These are phyloP conservation scores for Arnoldichthys spilopterus DNA, from an alignment of 2,797 vertebrate genomes.

Conservation along the genomic window DNA sequence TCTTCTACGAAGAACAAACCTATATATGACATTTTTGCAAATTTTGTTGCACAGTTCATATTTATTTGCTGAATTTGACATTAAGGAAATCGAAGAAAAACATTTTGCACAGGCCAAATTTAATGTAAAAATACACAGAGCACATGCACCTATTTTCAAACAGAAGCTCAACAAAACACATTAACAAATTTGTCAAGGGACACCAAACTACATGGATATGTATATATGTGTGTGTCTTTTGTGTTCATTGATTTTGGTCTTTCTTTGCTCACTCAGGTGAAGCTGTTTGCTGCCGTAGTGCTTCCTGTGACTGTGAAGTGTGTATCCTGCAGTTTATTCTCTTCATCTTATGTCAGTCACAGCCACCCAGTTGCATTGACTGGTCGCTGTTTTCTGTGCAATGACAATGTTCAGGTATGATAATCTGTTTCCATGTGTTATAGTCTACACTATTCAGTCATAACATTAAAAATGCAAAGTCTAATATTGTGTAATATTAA, in stretches of 20 bases:
- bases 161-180: too few relatives aligned
- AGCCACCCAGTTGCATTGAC: conserved; percentile 63
- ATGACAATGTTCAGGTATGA: conserved; percentile 67
- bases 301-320: conserved; percentile 74
- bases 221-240: background rate
- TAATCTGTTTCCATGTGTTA: background rate
- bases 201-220: background rate
- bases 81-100: too few relatives aligned
- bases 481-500: too few relatives aligned
- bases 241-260: background rate
- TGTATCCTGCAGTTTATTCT: conserved; percentile 69
- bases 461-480: too few relatives aligned
- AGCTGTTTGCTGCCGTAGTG: conserved; percentile 60
- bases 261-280: conserved; percentile 68
- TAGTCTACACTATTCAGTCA: background rate
- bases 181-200: too few relatives aligned
- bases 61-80: too few relatives aligned
- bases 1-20: too few relatives aligned
- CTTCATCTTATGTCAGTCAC: conserved; percentile 58
- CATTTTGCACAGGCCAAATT: too few relatives aligned
- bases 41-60: too few relatives aligned
- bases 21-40: too few relatives aligned
- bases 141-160: too few relatives aligned
- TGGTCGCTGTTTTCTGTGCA: conserved; percentile 74
- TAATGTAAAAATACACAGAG: too few relatives aligned